Evolutionary conservation across 2,797 vertebrate species (phyloP), one percentile per base, ranked within the genome.

Genomic region (Graptemys geographica): DNA sequence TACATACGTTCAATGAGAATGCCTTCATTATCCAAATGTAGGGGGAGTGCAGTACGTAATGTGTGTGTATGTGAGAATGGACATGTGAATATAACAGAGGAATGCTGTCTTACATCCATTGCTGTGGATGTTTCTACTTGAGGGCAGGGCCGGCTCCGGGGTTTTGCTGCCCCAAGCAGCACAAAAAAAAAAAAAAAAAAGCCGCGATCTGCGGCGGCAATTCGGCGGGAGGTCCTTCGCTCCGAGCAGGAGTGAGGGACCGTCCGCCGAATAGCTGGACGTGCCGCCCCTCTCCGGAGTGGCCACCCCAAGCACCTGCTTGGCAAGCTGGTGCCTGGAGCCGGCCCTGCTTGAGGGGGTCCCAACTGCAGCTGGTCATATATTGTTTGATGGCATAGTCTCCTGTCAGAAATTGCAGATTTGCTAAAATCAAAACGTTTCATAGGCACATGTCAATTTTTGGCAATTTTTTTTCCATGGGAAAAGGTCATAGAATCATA

Each of bases 81-180:
- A 62, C 6, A 5, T 53, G 11, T 47, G 28, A 27, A 47, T 44
- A 79, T 0, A 0, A 44, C 69, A 84, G 37, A 33, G 0, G 0
- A 12, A 62, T 25, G 3, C 44, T 74, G 41, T 23, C 37, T 27
- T 27, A 27, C 23, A 74, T 41, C 72, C 21, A 41, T 15, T 76
- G 41, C 11, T 15, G 5, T 21, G 19, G n/a, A 37, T 69, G 19
- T 69, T 69, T 37, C 65, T 69, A 23, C n/a, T 37, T 37, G 33
- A 37, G n/a, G 33, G 19, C n/a, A n/a, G n/a, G n/a, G n/a, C n/a
- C n/a, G n/a, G n/a, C n/a, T n/a, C n/a, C n/a, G n/a, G n/a, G n/a
- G n/a, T n/a, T n/a, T n/a, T n/a, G n/a, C n/a, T n/a, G n/a, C n/a
- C n/a, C n/a, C n/a, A n/a, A n/a, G n/a, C n/a, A n/a, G n/a, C n/a